Evolutionary conservation across 2,797 vertebrate genomes (phyloP), one percentile per base, ranked within the genome.

Genomic region (Bradypodion pumilum): DNA sequence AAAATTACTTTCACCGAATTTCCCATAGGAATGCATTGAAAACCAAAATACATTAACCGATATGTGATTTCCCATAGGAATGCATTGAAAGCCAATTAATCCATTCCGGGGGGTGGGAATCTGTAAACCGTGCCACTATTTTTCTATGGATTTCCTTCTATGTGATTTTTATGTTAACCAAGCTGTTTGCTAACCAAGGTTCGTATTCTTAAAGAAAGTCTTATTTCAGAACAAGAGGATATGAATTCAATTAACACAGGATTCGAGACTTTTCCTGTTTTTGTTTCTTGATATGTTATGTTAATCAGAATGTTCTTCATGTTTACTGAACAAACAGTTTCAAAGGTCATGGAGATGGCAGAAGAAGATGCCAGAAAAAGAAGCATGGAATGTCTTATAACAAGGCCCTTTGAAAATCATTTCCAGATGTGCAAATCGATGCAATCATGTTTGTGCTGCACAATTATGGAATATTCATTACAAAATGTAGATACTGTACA

Each of bases 251-350:
- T 23, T 69, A 35, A 9, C 29, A 16, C 37, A 32, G 42, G 7
- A 80, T 62, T 75, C 78, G 82, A 84, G 73, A 73, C 49, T n/a
- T 16, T 44, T 52, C 73, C 37, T 46, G 46, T 72, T 70, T 69
- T 56, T 60, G 40, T 66, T 74, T 79, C n/a, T n/a, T 52, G 32
- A 9, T 37, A 8, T 65, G 27, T 32, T 13, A 35, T 19, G n/a
- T 49, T 25, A 60, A 68, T 80, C 25, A 16, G 79, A 73, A 56
- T n/a, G 23, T 42, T 49, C 82, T 62, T 88, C 10, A 0, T 84
- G 0, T 81, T 86, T 81, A 80, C 66, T 16, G 37, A 19, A 15
- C 0, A 0, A 79, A 74, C 62, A 69, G 9, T 52, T 0, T 0
- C 29, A 80, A 78, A 63, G 0, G 0, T 13, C 0, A 1, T 42